phyloP scores from a whole-genome alignment of 2,888 invertebrate species.

The Drosophila conformis region DNA sequence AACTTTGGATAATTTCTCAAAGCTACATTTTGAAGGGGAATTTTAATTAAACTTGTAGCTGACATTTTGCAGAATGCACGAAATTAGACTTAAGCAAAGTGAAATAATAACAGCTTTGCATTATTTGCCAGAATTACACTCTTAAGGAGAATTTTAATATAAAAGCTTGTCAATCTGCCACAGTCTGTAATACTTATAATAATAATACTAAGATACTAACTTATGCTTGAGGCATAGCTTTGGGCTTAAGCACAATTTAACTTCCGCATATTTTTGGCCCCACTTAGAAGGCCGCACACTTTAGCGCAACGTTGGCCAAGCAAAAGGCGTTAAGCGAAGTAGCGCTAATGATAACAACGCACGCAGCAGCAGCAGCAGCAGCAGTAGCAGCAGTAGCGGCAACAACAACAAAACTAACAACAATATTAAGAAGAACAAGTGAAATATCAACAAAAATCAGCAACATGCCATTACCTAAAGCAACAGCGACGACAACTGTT shows the following conservation, averaged over 20 bases:
- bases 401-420: constrained; percentile 28
- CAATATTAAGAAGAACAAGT: constrained; percentile 1
- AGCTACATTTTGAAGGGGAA: not conserved
- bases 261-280: constrained; percentile 17
- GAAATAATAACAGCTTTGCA: not conserved
- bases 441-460: constrained; percentile 23
- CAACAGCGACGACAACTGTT: constrained; percentile 45
- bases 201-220: not conserved
- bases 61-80: not conserved
- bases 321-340: constrained; percentile 69
- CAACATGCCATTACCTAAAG: constrained; percentile 37
- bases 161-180: not conserved
- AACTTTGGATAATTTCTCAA: not conserved
- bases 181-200: not conserved
- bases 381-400: constrained; percentile 6
- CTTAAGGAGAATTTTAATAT: not conserved
- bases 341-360: constrained; percentile 65
- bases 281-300: constrained; percentile 8
- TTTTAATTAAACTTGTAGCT: not conserved
- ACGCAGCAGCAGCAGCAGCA: constrained; percentile 50
- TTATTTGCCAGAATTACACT: not conserved
- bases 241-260: constrained; percentile 2
- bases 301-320: constrained; percentile 16
- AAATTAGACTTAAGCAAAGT: not conserved
- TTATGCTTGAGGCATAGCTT: not conserved